These are phyloP conservation scores for Uromys caudimaculatus DNA, from an alignment of 2,797 vertebrate species.

Conservation along the genomic window DNA sequence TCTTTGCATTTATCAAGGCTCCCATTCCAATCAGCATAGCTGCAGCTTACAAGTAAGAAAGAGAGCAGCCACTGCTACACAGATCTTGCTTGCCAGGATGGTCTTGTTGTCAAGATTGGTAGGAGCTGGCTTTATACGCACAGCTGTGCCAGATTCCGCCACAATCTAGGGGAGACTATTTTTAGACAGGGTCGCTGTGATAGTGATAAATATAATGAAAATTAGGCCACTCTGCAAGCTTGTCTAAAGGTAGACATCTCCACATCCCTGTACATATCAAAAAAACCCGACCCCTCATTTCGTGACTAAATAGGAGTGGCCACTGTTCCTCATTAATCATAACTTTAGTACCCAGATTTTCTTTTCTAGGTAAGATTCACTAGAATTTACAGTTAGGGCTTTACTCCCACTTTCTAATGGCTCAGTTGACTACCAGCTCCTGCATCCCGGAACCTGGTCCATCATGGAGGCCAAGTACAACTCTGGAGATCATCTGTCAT, in stretches of 20 bases:
- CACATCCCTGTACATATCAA: background rate
- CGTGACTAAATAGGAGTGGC: background rate
- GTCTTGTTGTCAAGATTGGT: background rate
- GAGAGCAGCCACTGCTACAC: no score
- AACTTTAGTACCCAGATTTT: background rate
- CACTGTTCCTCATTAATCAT: background rate
- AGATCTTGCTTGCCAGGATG: background rate
- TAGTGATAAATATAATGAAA: background rate
- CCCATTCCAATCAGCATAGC: background rate
- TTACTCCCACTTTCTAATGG: background rate
- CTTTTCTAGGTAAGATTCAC: background rate
- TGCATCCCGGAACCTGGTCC: background rate
- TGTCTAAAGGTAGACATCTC: background rate
- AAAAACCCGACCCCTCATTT: background rate
- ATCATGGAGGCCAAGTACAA: no score
- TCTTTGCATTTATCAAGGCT: background rate
- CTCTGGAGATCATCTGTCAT: background rate
- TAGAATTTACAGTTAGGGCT: background rate
- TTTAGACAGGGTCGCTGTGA: background rate
- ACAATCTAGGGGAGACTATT: background rate
- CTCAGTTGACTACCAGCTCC: background rate
- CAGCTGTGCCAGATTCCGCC: background rate
- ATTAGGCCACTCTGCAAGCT: background rate
- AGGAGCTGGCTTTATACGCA: background rate
- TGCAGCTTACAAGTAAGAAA: background rate